Base-by-base conservation (phyloP, 2,797 vertebrate species). In the Dendrocincla tyrannina region DNA sequence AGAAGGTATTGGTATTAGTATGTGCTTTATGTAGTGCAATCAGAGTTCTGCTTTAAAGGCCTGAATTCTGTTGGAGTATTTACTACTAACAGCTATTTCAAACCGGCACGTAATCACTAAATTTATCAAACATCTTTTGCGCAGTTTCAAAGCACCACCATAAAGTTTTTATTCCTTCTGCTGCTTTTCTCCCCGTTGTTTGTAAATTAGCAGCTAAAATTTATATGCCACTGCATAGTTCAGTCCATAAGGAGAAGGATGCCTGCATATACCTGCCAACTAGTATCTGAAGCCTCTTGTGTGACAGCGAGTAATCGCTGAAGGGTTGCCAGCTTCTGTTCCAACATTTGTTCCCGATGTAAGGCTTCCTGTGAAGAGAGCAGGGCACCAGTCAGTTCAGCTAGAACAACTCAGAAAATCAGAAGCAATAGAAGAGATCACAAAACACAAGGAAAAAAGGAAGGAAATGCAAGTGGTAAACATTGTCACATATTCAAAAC, bases 341-440 rank as follows among this genome's bases (percentile, higher is more conserved):
- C 99, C 98, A 99, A 98, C 99, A 99, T 99, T 98, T 99, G 99
- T 98, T 99, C 99, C 98, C 99, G 98, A 98, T 99, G 99, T 98
- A 99, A 99, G 98, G 99, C 99, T 98, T 99, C 99, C 99, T 99
- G 91, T 37, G 83, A 92, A 84, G 67, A 89, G 68, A 91, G 35
- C 10, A 97, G 25, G 96, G 53, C 89, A 81, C 81, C 50, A 86
- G 37, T 91, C 70, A 89, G 35, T 63, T 85, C 80, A 81, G 62
- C 56, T 56, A 59, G 10, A 66, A 85, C 50, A 66, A 44, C 47
- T 78, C 56, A 58, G 62, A 58, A 76, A 67, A 93, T 86, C 30
- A 86, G n/a, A 68, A 88, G n/a, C 39, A 92, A 93, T 5, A 55
- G 10, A 87, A 66, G 2, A 66, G 17, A 87, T 28, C 44, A 1